phyloP scores from a whole-genome alignment of 1,140 invertebrate species.

The Calephelis virginiensis region DNA sequence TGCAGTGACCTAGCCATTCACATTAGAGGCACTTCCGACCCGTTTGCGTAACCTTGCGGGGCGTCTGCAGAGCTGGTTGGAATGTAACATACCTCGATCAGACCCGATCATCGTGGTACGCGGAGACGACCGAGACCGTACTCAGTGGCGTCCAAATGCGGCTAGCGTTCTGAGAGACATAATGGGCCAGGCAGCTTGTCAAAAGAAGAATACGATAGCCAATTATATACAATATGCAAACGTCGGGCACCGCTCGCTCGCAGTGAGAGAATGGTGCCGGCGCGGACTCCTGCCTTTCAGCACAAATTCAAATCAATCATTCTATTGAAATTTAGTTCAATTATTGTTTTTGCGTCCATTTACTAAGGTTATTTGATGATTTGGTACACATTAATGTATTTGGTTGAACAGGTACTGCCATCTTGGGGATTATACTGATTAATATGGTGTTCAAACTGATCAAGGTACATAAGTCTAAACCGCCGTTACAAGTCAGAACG shows the following conservation, averaged over 20 bases:
- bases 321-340: constrained; percentile 14
- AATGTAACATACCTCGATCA: constrained; percentile 62
- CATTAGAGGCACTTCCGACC: constrained; percentile 58
- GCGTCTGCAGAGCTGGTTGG: constrained; percentile 30
- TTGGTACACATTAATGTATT: neutral
- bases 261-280: constrained; percentile 55
- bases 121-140: constrained; percentile 62
- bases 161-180: constrained; percentile 63
- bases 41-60: constrained; percentile 51
- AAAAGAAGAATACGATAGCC: constrained; percentile 74
- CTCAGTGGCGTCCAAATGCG: constrained; percentile 70
- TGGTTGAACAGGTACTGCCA: too few relatives aligned
- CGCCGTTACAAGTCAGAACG: too few relatives aligned
- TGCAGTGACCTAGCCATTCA: constrained; percentile 48
- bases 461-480: too few relatives aligned
- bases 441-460: too few relatives aligned
- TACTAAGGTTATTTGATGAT: neutral
- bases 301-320: constrained; percentile 23
- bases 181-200: constrained; percentile 70
- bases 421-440: too few relatives aligned
- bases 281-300: constrained; percentile 29
- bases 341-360: constrained; percentile 14
- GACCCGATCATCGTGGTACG: constrained; percentile 65
- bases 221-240: constrained; percentile 72
- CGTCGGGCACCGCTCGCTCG: constrained; percentile 46